Evolutionary conservation across 2,797 vertebrate genomes (phyloP), one percentile per base, ranked within the genome.

Genomic region (Bufotes viridis): DNA sequence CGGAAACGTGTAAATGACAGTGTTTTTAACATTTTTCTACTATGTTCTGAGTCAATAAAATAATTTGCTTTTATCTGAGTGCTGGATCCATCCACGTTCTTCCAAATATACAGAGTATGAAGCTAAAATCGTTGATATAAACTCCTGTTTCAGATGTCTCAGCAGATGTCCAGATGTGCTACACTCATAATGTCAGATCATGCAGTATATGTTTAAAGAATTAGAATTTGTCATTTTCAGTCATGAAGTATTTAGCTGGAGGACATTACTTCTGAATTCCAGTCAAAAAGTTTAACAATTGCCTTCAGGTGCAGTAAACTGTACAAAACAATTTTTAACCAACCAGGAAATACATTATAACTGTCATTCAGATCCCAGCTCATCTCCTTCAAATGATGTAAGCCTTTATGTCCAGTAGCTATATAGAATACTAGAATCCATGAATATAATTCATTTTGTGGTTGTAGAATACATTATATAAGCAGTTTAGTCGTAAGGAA

Each of bases 201-300:
- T 78, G 15, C 83, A 78, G 14, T 53, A 53, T 42, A 78, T 34
- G 24, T 26, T 42, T 49, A 78, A 78, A 65, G 72, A 65, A 55
- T 17, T 26, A 76, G 15, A 26, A 85, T 63, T 85, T 85, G 74
- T 85, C 74, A 65, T 78, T 70, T 65, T 76, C n/a, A 49, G 74
- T n/a, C 84, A 78, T 78, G 60, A 85, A 78, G 74, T 85, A 85
- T 78, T 85, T 85, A 24, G 34, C 84, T 67, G 42, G 14, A 53
- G 84, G 74, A 67, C 74, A 65, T 67, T 18, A 76, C 74, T 78
- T 78, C n/a, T 85, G 60, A 75, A 78, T 85, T 85, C 74, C 74
- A 85, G 13, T 85, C n/a, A 78, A 53, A 85, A 85, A 61, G 57
- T 76, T 76, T 58, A 18, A 76, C 60, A 85, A 18, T 85, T 53